Base-by-base conservation (phyloP, 2,888 invertebrate species). In the Malacosoma neustria region DNA sequence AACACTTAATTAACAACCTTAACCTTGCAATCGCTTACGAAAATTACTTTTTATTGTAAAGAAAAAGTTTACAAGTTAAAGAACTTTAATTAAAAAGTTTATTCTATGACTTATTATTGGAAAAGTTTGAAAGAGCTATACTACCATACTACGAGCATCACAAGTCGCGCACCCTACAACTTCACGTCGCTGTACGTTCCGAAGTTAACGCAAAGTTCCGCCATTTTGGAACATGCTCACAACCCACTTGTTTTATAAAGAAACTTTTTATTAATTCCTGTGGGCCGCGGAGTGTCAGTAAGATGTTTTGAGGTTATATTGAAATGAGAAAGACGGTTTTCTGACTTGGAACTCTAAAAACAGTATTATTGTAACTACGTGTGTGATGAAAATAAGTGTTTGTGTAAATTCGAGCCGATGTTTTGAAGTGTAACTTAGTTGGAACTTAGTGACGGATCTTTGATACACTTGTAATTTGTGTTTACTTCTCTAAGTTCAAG, bases 201-300 rank as follows among this genome's bases (percentile, higher is more conserved):
- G 86, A 87, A 87, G 85, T 87, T 86, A 82, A 79, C 84, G 76
- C 85, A 73, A 87, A 86, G 85, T 87, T 86, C 87, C 86, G 85
- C 87, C 87, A 87, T 87, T 87, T 87, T 87, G 85, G 86, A 81
- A 86, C 86, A 87, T 87, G 87, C 86, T 87, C 86, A 84, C 86
- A 84, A 84, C 85, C 86, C 81, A 87, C 86, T 87, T 87, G 87
- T 87, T 87, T 87, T 85, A 81, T 84, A 86, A 87, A 87, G 87
- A 87, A 87, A 87, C 86, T 87, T 87, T 87, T 87, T 87, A 86
- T 86, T 86, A 87, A 87, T 86, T 86, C 86, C 81, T 84, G 82
- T 84, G 80, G 84, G 79, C 80, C 84, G 81, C 81, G 82, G 82
- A 82, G 85, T 80, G 80, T 81, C 84, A 81, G 84, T 80, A 79